Evolutionary conservation across 2,113 vertebrate genomes (phyloP).

Genomic region (Tenebrosternarchus preto): DNA sequence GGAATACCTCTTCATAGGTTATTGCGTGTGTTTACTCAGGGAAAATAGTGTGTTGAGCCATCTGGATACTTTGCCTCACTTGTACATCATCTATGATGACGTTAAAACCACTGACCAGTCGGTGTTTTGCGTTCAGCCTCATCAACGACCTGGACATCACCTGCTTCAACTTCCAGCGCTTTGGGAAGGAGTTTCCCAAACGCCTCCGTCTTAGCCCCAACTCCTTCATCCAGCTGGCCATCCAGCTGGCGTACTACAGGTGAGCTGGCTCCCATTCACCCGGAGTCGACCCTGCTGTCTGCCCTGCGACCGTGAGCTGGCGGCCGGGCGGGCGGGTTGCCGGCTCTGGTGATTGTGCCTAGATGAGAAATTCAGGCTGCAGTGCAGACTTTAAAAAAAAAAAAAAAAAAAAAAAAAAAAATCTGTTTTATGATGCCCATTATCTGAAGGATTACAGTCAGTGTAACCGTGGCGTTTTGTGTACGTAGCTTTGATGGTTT

Average conservation of each 20-base stretch:
- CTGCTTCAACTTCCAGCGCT: conserved; percentile 80
- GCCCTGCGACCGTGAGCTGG: too few relatives aligned
- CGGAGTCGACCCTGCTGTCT: not conserved
- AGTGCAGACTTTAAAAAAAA: not conserved
- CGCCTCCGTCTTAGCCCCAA: conserved; percentile 75
- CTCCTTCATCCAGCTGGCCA: conserved; percentile 79
- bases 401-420: not conserved
- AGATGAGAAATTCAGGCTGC: not conserved
- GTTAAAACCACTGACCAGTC: not conserved
- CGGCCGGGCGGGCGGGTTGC: not conserved
- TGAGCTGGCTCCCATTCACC: conserved; percentile 43
- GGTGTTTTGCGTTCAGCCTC: conserved; percentile 64
- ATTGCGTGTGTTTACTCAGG: too few relatives aligned
- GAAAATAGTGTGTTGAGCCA: too few relatives aligned
- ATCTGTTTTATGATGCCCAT: too few relatives aligned
- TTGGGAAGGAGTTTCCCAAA: conserved; percentile 80
- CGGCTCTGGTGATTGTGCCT: not conserved
- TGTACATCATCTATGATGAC: not conserved
- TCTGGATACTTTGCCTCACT: not conserved
- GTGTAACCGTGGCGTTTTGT: too few relatives aligned
- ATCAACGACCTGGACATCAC: conserved; percentile 84
- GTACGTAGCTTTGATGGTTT: too few relatives aligned
- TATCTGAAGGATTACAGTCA: too few relatives aligned
- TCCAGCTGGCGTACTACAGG: conserved; percentile 83
- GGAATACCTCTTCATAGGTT: too few relatives aligned